Base-by-base conservation (phyloP, 1,140 invertebrate genomes). In the Xylocopa sonorina region DNA sequence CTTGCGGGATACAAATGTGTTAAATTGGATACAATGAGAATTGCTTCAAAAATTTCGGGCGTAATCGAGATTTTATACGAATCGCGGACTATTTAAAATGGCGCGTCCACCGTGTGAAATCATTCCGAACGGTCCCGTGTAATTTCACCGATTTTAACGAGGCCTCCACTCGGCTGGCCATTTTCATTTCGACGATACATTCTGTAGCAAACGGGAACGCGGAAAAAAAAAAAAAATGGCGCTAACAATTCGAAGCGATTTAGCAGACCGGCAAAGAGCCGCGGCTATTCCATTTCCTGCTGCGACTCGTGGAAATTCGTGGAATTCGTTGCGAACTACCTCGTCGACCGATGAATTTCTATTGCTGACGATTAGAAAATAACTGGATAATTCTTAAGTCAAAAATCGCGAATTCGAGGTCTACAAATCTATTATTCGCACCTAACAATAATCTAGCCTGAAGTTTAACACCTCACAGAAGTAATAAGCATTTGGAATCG, bases 111-210 rank as follows among this genome's bases (percentile, higher is more conserved):
- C 38, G 34, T 34, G 62, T 55, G 41, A 66, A 66, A 66, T 66
- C 62, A 50, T 48, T 50, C 41, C 21, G 43, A 27, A 63, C 71
- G 21, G 16, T 27, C 34, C 34, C 73, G 60, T 75, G 48, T 66
- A 75, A 66, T 75, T 75, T 75, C 43, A 18, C 50, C 60, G 60
- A 75, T 75, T n/a, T 75, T 66, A 75, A 64, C 72, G 46, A 60
- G 29, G 21, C 12, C n/a, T n/a, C 34, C 69, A 73, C 69, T 73
- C 50, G 21, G 14, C 34, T 6, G 55, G 29, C 24, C 72, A 74
- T 74, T 74, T 66, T 55, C 62, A 63, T 66, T 55, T 34, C 50
- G 38, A 9, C 34, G 73, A 75, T 66, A 75, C 73, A 66, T 53
- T 66, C 27, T 21, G n/a, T 32, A 24, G 27, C 48, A 64, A 55